Evolutionary conservation across 2,113 vertebrate genomes (phyloP).

Genomic region (Synodontis membranacea): DNA sequence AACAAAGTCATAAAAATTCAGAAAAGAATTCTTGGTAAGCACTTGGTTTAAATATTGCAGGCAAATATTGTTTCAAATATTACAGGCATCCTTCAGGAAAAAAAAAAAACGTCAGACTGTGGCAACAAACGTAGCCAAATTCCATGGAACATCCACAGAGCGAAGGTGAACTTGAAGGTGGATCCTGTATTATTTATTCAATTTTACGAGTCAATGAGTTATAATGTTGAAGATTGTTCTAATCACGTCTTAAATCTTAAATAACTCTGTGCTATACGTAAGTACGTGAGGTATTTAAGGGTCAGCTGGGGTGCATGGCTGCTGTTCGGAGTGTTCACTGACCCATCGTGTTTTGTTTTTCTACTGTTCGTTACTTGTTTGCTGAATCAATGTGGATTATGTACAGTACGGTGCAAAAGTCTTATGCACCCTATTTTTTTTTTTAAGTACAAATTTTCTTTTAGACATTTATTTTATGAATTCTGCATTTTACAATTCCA

Average conservation of each 20-base stretch:
- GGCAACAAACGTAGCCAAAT: not conserved
- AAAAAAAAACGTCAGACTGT: not conserved
- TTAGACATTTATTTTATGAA: no score
- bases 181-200: not conserved
- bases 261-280: not conserved
- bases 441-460: no score
- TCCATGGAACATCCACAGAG: not conserved
- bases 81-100: not conserved
- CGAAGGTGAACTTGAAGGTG: not conserved
- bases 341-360: not conserved
- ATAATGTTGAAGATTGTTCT: not conserved
- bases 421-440: no score
- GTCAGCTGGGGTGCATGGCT: not conserved
- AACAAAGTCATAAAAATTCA: not conserved
- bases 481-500: no score
- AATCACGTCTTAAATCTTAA: not conserved
- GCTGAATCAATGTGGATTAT: conserved; percentile 4
- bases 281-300: not conserved
- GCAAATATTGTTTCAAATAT: not conserved
- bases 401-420: no score
- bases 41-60: not conserved
- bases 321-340: conserved; percentile 10
- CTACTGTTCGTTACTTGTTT: not conserved
- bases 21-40: not conserved
- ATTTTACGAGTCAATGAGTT: not conserved